Percentiles rank a stretch among this genome's conserved stretches.
phyloP scores from a whole-genome alignment of 2,113 vertebrate species.

The Plestiodon gilberti region DNA sequence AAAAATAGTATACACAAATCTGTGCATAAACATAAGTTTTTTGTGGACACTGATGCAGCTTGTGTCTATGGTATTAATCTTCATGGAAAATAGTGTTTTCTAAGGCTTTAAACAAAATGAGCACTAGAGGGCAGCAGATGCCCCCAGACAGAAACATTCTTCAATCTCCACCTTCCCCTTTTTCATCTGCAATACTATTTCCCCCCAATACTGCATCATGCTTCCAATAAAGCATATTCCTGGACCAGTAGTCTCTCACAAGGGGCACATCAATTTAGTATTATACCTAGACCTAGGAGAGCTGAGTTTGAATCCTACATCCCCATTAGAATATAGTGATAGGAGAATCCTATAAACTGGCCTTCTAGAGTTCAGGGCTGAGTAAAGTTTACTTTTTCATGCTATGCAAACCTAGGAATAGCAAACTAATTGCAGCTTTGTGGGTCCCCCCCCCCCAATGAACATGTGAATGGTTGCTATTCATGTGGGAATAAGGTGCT shows the following conservation, averaged over 20 bases:
- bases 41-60: background rate
- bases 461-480: background rate
- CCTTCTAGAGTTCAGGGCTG: too few species aligned
- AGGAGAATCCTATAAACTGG: background rate
- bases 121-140: conserved; percentile 1
- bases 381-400: background rate
- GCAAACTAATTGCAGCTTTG: background rate
- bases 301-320: background rate
- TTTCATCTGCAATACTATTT: background rate
- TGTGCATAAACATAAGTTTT: background rate
- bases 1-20: too few species aligned
- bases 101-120: background rate
- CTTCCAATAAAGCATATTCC: background rate
- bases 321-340: background rate
- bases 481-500: background rate
- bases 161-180: background rate
- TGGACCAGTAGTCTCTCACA: background rate
- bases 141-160: background rate
- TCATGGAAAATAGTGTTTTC: background rate
- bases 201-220: background rate
- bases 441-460: too few species aligned
- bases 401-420: background rate
- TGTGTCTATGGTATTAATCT: background rate
- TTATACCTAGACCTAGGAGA: background rate
- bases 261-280: background rate